Evolutionary conservation across 2,888 invertebrate genomes (phyloP).

Genomic region (Andrena flavipes): DNA sequence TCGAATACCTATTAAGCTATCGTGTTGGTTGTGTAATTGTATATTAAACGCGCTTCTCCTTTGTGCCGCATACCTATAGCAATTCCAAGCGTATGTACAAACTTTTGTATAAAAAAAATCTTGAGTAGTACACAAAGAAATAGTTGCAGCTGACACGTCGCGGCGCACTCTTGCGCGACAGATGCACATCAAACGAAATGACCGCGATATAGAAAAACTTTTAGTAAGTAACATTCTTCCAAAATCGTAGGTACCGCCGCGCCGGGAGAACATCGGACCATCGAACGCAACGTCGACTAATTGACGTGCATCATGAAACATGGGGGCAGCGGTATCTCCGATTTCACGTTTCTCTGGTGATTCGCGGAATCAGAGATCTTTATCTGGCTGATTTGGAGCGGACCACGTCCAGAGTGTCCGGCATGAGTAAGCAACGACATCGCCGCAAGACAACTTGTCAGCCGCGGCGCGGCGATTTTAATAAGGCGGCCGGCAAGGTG

Average conservation of each 20-base stretch:
- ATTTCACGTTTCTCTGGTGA: neutral
- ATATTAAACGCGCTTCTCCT: too few species aligned
- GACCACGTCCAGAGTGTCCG: slow-evolving; percentile 10
- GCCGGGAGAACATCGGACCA: neutral
- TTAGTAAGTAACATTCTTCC: neutral
- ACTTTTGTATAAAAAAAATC: too few species aligned
- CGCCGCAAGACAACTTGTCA: slow-evolving; percentile 57
- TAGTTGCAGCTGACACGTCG: too few species aligned
- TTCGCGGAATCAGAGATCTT: slow-evolving; percentile 3
- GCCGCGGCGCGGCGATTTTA: slow-evolving; percentile 54
- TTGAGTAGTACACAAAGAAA: too few species aligned
- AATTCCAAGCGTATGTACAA: too few species aligned
- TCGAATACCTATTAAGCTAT: too few species aligned
- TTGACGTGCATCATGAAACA: neutral
- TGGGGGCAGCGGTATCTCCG: slow-evolving; percentile 5
- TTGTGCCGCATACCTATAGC: too few species aligned
- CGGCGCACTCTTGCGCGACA: too few species aligned
- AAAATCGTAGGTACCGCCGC: neutral
- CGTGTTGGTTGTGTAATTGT: too few species aligned
- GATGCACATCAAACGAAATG: neutral
- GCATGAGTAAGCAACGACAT: slow-evolving; percentile 50
- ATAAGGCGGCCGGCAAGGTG: slow-evolving; percentile 39
- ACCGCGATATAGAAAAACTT: neutral
- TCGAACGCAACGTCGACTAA: slow-evolving; percentile 6
- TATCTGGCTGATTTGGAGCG: slow-evolving; percentile 21